These are phyloP conservation scores for Sinotaia quadrata DNA, from an alignment of 2,888 invertebrate genomes.

Conservation along the genomic window DNA sequence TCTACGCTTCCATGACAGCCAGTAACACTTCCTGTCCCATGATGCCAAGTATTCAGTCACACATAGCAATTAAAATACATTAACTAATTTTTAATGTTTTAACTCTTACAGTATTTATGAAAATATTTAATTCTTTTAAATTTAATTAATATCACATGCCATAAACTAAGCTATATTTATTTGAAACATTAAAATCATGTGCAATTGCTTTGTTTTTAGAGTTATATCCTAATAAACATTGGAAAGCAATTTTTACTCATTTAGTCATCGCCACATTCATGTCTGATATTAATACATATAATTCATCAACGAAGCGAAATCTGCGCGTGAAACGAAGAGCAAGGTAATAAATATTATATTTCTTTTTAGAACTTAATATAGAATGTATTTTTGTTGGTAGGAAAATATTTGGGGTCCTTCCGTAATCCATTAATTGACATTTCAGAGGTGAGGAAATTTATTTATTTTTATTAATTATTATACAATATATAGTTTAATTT, in stretches of 20 bases:
- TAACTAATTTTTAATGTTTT: background rate
- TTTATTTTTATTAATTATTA: no score
- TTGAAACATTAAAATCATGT: no score
- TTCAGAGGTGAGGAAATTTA: no score
- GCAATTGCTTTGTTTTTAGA: background rate
- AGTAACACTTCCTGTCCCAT: constrained; percentile 19
- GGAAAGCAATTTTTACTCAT: background rate
- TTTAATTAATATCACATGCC: no score
- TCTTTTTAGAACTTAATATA: background rate
- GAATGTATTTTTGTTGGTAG: no score
- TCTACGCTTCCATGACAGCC: constrained; percentile 27
- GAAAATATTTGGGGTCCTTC: no score
- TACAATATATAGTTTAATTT: no score
- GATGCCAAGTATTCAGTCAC: background rate
- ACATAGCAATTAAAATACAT: background rate
- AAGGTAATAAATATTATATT: constrained; percentile 7
- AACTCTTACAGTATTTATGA: no score
- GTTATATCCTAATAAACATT: background rate
- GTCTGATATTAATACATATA: constrained; percentile 29
- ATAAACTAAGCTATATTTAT: no score
- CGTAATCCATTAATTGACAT: no score
- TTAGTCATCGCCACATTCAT: constrained; percentile 34
- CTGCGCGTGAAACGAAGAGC: constrained; percentile 20
- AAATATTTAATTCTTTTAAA: no score
- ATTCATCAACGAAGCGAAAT: background rate